Conservation (phyloP, 2,113 vertebrate genomes). For the Chaetura pelagica region DNA sequence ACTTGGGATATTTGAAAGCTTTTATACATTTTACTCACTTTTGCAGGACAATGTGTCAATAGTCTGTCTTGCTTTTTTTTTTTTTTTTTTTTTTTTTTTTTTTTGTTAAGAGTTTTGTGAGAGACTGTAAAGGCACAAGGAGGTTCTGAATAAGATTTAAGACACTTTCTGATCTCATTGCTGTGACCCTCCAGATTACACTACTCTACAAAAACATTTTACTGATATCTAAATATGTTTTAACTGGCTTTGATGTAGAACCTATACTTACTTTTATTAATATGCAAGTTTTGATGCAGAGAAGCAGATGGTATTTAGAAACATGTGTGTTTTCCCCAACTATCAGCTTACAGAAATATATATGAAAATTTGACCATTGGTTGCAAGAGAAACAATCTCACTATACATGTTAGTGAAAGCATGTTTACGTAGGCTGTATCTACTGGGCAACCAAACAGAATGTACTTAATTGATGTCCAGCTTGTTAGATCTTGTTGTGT, state of each 20-base stretch:
- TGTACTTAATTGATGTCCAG: background rate
- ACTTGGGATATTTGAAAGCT: background rate
- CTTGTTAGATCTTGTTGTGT: background rate
- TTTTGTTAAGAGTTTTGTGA: rapidly evolving
- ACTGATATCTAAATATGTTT: background rate
- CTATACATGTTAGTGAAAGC: background rate
- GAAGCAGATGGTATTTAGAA: background rate
- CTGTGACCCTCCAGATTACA: background rate
- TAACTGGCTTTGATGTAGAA: background rate
- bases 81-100: background rate
- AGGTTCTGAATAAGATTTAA: background rate
- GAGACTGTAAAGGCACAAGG: background rate
- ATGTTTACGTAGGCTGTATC: background rate
- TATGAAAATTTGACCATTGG: background rate
- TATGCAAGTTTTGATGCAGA: background rate
- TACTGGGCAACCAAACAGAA: background rate
- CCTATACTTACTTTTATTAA: background rate
- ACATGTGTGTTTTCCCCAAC: rapidly evolving
- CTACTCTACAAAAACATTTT: background rate
- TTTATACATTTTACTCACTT: background rate
- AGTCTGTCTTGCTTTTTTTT: background rate
- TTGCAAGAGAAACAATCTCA: background rate
- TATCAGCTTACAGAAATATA: background rate
- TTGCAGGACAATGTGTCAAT: background rate
- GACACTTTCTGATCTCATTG: background rate